Evolutionary conservation across 1,140 invertebrate genomes (phyloP), one percentile per base, ranked within the genome.

Genomic region (Pseudomyrmex concolor): DNA sequence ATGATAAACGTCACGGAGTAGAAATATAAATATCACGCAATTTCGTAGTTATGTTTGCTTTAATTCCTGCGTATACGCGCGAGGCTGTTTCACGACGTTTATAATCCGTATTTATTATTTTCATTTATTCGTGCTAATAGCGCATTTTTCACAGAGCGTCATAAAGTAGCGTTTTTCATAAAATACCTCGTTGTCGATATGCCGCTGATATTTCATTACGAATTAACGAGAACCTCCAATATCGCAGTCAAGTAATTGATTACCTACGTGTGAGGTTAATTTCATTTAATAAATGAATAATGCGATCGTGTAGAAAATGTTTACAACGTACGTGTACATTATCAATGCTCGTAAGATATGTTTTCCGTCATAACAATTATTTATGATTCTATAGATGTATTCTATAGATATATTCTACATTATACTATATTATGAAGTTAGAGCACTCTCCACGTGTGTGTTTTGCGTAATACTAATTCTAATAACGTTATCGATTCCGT

Each of bases 101-200:
- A 34, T 34, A 77, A 73, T 76, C 50, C 66, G 76, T 84, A 71
- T 84, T 71, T 62, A 71, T 86, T 86, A 85, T 85, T 72, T 34
- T 83, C 51, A 83, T 67, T 63, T 76, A 66, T 84, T 80, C 48
- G 63, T 59, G 19, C 51, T 67, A 84, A 57, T 54, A 51, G 66
- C 19, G 19, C 22, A 7, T 10, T 55, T 84, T 77, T 70, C 59
- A 15, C 62, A 1, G 25, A 17, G 19, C 45, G 15, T 74, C 57
- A 12, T 63, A 74, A 73, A 73, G 71, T 45, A 73, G 50, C 19
- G 55, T 7, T n/a, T 13, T 13, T 59, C 54, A 43, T 34, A 17
- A 60, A 45, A 34, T 15, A 60, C 54, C 22, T 17, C 17, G n/a
- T 15, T 43, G 19, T 13, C 57, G 60, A n/a, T 66, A 25, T 66